A percentile compares a stretch with the other conserved stretches of the same genome.
phyloP scores from a whole-genome alignment of 30 jellyfish, hydroid and myxozoan genomes.

The Aurelia sp. region DNA sequence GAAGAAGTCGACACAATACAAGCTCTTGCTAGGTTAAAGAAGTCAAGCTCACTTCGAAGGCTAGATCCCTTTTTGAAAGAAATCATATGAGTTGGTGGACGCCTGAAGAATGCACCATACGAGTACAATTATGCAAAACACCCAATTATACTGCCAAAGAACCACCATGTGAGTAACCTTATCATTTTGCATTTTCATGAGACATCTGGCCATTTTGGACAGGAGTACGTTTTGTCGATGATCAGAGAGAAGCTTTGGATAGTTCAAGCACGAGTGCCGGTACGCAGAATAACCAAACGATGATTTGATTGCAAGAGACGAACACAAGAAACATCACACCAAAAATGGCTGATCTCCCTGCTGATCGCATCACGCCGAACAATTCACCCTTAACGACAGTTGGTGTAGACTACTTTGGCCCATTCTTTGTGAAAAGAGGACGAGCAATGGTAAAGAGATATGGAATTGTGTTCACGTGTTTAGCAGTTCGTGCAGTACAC shows the following conservation, averaged over 20 bases:
- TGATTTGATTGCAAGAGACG: slow-evolving; percentile 44
- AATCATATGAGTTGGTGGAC: slow-evolving; percentile 28
- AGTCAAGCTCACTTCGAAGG: slow-evolving; percentile 4
- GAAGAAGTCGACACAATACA: slow-evolving; percentile 11
- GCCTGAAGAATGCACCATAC: slow-evolving; percentile 22
- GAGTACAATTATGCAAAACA: slow-evolving; percentile 7
- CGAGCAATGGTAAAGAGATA: slow-evolving; percentile 34
- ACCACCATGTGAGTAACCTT: slow-evolving; percentile 23
- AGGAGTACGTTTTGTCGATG: slow-evolving; percentile 10
- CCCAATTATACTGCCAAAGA: slow-evolving; percentile 35
- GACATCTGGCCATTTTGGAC: slow-evolving; percentile 35
- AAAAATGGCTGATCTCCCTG: slow-evolving; percentile 61
- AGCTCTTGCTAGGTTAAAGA: background rate
- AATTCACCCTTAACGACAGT: slow-evolving; percentile 49
- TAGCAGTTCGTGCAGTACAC: slow-evolving; percentile 49
- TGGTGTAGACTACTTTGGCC: slow-evolving; percentile 68
- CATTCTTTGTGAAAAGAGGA: slow-evolving; percentile 46
- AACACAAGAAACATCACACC: slow-evolving; percentile 35
- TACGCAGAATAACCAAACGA: slow-evolving; percentile 1
- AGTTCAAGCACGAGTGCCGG: slow-evolving; percentile 39
- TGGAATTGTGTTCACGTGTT: slow-evolving; percentile 53
- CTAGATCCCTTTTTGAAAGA: slow-evolving; percentile 19
- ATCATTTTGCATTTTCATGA: slow-evolving; percentile 21
- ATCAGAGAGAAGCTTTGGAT: slow-evolving; percentile 55
- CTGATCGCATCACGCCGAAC: slow-evolving; percentile 10